A percentile compares a stretch with the other conserved stretches of the same genome.
These are phyloP conservation scores for Agonopterix heracliana DNA, from an alignment of 2,888 invertebrate species.

Conservation along the genomic window DNA sequence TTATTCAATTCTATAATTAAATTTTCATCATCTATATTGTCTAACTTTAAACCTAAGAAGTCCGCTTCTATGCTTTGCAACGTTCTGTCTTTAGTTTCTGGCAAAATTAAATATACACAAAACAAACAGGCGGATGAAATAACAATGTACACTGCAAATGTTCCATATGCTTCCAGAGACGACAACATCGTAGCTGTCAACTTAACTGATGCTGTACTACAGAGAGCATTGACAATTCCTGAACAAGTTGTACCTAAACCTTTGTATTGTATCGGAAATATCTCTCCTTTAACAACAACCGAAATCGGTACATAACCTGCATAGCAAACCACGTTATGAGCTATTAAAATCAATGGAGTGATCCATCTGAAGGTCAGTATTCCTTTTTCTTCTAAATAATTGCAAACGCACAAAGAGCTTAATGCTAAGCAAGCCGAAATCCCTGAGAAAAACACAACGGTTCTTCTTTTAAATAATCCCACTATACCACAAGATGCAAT, in stretches of 20 bases:
- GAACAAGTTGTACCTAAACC: not conserved
- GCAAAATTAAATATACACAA: not conserved
- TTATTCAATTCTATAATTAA: no score
- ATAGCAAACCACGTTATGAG: not conserved
- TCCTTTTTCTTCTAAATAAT: not conserved
- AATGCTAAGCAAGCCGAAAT: not conserved
- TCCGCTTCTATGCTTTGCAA: conserved; percentile 12
- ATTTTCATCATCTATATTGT: not conserved
- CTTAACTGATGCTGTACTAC: not conserved
- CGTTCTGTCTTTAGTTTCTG: conserved; percentile 4
- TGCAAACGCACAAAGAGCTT: not conserved
- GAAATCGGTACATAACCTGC: not conserved
- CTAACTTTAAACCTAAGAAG: conserved; percentile 1
- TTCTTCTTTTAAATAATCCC: not conserved
- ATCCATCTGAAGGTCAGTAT: not conserved
- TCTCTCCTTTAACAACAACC: not conserved
- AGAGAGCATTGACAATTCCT: not conserved
- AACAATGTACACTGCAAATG: not conserved
- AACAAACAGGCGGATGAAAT: not conserved
- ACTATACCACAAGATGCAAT: not conserved
- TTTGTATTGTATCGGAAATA: conserved; percentile 1
- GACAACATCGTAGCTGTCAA: not conserved
- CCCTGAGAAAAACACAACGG: not conserved
- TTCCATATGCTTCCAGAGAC: not conserved
- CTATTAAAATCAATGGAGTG: not conserved